Evolutionary conservation across 2,113 vertebrate genomes (phyloP).

Genomic region (Junco hyemalis): DNA sequence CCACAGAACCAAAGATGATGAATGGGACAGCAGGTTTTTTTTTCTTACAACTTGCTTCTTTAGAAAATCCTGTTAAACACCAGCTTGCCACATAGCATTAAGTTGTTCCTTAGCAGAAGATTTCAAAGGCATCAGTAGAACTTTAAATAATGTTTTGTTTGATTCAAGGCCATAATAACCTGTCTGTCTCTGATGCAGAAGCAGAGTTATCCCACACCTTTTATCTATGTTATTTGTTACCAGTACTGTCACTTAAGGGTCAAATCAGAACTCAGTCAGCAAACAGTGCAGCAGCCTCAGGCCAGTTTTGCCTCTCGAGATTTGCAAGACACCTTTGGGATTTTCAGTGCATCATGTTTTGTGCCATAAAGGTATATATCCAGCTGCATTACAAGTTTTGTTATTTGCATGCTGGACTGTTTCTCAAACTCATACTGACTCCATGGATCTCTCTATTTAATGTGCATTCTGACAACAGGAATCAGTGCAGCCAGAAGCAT

Average conservation of each 20-base stretch:
- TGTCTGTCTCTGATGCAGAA: background rate
- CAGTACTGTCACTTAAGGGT: background rate
- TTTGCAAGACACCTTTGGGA: background rate
- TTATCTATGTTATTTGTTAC: background rate
- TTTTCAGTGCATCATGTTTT: background rate
- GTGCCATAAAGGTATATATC: background rate
- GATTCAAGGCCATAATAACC: background rate
- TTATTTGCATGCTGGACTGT: background rate
- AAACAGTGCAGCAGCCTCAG: background rate
- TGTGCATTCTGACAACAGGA: background rate
- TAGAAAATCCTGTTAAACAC: background rate
- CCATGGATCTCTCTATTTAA: background rate
- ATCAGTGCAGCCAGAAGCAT: background rate
- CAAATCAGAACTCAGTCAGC: background rate
- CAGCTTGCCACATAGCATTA: background rate
- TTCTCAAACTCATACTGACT: constrained; percentile 12
- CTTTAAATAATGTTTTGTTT: background rate
- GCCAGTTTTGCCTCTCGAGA: constrained; percentile 18
- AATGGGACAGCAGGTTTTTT: background rate
- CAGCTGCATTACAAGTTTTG: background rate
- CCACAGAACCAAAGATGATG: background rate
- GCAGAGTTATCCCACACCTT: background rate
- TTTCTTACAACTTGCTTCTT: background rate
- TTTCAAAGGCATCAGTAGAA: background rate
- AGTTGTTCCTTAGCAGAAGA: background rate